A percentile compares a stretch with the other conserved stretches of the same genome.
These are phyloP conservation scores for Grapholita molesta DNA, from an alignment of 1,140 invertebrate species.

Conservation along the genomic window DNA sequence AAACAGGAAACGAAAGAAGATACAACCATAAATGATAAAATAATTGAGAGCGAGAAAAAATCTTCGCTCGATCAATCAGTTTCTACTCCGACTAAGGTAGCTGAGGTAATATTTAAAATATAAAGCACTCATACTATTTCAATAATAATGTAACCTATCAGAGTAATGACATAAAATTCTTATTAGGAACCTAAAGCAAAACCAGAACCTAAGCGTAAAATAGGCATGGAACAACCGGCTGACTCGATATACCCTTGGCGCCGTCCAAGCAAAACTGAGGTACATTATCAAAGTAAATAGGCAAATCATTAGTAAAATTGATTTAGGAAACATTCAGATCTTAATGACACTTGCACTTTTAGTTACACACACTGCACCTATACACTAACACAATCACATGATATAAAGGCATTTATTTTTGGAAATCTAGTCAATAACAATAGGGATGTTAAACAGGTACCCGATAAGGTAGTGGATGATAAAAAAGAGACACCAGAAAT, in stretches of 20 bases:
- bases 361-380: not conserved
- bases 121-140: not conserved
- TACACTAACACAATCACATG: not conserved
- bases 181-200: conserved; percentile 3
- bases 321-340: not conserved
- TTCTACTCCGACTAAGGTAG: not conserved
- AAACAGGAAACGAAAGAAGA: conserved; percentile 21
- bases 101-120: not conserved
- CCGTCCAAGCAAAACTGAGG: conserved; percentile 27
- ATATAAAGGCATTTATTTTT: not conserved
- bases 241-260: conserved; percentile 24
- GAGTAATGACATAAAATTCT: not conserved
- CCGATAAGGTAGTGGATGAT: not conserved
- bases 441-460: not conserved
- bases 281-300: not conserved
- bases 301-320: not conserved
- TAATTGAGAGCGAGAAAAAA: not conserved
- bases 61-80: not conserved
- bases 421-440: not conserved
- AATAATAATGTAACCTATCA: not conserved
- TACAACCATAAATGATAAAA: not conserved
- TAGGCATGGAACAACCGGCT: conserved; percentile 2
- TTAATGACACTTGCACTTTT: not conserved
- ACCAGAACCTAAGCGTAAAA: not conserved
- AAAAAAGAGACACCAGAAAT: conserved; percentile 4